Evolutionary conservation across 2,888 invertebrate species (phyloP), one percentile per base, ranked within the genome.

Genomic region (Acronicta alni): DNA sequence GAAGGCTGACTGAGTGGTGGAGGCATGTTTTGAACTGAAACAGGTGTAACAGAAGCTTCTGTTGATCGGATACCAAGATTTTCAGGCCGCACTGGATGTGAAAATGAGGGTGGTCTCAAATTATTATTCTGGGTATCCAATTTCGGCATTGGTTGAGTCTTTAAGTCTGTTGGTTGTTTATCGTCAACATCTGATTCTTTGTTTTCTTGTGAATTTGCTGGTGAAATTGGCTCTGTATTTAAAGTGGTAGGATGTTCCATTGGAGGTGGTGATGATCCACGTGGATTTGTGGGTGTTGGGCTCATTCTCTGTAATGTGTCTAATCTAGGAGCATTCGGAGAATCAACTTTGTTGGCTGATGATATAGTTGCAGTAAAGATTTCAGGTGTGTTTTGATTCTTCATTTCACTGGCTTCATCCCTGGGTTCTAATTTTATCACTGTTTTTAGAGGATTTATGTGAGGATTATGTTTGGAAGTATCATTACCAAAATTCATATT

Each of bases 1-100:
- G 95, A 94, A 20, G 95, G 93, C 80, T 95, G 95, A 38, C 92
- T 94, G 8, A 95, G 90, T 35, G 91, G 78, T 52, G 93, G 92
- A 32, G 90, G 91, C 91, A 93, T 90, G 67, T 78, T 89, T 69
- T 90, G 93, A n/a, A 75, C 89, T 59, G 90, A 85, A 26, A 89
- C 90, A 65, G 90, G 90, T 61, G 81, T 89, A 55, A 74, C 82
- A 51, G 88, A 81, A 62, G 87, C 82, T 79, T 89, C 93, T 63
- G 87, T 89, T 57, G 91, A 81, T 84, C 92, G 85, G 53, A 85
- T 85, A 47, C 87, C 94, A 73, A 89, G 87, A 80, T 89, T 92
- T 71, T 94, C 94, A 45, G 92, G 90, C 63, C 94, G 81, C 16
- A 91, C 79, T 58, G 89, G 88, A 69, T 90, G 85, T 57, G 92